Base-by-base conservation (phyloP, 2,888 invertebrate species). In the Mimumesa dahlbomi region DNA sequence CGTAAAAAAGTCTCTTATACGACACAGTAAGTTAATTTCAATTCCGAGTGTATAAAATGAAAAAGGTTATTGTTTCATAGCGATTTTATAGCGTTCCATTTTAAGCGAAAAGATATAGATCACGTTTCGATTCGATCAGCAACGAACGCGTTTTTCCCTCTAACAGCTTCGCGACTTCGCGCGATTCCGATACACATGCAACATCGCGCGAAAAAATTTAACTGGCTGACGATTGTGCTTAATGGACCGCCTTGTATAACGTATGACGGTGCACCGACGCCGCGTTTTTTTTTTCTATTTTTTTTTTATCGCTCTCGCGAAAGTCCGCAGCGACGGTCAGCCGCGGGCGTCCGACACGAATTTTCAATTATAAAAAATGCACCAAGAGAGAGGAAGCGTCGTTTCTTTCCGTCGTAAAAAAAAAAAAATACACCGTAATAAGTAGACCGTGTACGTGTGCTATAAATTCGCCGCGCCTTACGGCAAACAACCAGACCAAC, bases 331-430 rank as follows among this genome's bases (percentile, higher is more conserved):
- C 34, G n/a, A 25, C 11, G 43, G 5, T 45, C 14, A 29, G 48
- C 40, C 29, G 7, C 62, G 11, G 29, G 31, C 40, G 36, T 40
- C 16, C 62, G 7, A 22, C 34, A 36, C 14, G n/a, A n/a, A 57
- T 58, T 64, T 64, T 64, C 63, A 58, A 64, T 58, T 64, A 58
- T 43, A 29, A 36, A 58, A 64, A 43, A 19, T 21, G 19, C 16
- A 31, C 2, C 19, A n/a, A n/a, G n/a, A n/a, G n/a, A n/a, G n/a
- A n/a, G n/a, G n/a, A n/a, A n/a, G n/a, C n/a, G 7, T 1, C 58
- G 40, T 50, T 2, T 0, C n/a, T 19, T 58, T 40, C n/a, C 16
- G 22, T 25, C 29, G 13, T 3, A 14, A 11, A 14, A 19, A 19
- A 19, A 29, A 29, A 3, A 34, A 34, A 3, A 3, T 7, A 34